These are phyloP conservation scores for Caenorhabditis imperialis DNA, from an alignment of 2,888 invertebrate genomes.

Conservation along the genomic window DNA sequence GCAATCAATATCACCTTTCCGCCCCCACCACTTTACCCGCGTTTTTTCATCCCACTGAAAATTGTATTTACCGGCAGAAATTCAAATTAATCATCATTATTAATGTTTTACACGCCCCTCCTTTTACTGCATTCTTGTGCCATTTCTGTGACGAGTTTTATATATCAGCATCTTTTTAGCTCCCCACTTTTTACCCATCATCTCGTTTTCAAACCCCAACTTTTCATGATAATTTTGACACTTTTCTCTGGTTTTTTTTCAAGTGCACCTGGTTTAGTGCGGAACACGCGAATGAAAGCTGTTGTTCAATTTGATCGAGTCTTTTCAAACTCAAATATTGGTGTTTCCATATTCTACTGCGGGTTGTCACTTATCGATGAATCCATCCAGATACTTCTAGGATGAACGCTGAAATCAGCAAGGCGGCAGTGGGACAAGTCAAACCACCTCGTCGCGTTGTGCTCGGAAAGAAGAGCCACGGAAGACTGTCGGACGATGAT, in stretches of 20 bases:
- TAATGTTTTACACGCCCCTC: slow-evolving; percentile 8
- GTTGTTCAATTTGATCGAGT: too few species aligned
- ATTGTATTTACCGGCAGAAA: not conserved
- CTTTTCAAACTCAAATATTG: too few species aligned
- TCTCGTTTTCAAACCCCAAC: too few species aligned
- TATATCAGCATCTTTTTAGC: not conserved
- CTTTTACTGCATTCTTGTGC: too few species aligned
- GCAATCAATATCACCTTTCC: not conserved
- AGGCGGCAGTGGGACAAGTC: not conserved
- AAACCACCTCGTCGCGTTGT: slow-evolving; percentile 30
- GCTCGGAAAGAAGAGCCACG: slow-evolving; percentile 24
- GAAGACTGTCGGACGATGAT: slow-evolving; percentile 15
- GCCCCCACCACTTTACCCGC: slow-evolving; percentile 11
- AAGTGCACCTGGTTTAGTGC: too few species aligned
- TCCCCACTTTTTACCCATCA: not conserved
- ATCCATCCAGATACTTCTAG: slow-evolving; percentile 15
- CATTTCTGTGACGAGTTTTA: slow-evolving; percentile 31
- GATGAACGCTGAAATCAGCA: slow-evolving; percentile 14
- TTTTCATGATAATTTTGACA: too few species aligned
- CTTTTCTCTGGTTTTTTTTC: too few species aligned
- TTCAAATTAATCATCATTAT: slow-evolving; percentile 9
- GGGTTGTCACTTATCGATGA: too few species aligned
- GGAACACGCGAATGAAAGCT: too few species aligned
- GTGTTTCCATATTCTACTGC: too few species aligned
- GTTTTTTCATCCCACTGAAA: slow-evolving; percentile 8